phyloP scores from a whole-genome alignment of 2,113 vertebrate genomes.

The Alligator mississippiensis region DNA sequence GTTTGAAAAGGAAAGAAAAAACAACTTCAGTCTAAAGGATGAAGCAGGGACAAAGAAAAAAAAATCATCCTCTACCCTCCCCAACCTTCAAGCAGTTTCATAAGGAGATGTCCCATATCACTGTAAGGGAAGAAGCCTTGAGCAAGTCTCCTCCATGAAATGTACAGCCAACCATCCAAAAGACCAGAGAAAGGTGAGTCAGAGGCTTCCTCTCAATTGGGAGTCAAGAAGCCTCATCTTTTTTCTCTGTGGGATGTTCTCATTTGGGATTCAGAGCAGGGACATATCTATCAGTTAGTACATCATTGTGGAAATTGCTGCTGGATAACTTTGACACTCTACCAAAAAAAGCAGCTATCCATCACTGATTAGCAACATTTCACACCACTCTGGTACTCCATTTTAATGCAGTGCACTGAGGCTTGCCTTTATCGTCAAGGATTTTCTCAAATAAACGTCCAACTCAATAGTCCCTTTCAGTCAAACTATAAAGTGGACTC shows the following conservation, averaged over 20 bases:
- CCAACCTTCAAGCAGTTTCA: background rate
- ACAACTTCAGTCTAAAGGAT: background rate
- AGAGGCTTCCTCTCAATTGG: too few species aligned
- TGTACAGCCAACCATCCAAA: background rate
- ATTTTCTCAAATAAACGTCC: background rate
- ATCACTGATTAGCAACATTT: background rate
- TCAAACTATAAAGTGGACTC: background rate
- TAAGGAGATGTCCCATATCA: background rate
- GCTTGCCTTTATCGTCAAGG: background rate
- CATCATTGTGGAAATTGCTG: background rate
- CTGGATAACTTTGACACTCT: background rate
- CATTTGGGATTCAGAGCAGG: background rate
- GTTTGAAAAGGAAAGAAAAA: background rate
- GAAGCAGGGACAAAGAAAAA: background rate
- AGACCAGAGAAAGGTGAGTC: background rate
- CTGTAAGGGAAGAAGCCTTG: background rate
- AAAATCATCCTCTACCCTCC: background rate
- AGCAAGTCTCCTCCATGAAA: background rate
- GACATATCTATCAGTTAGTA: background rate
- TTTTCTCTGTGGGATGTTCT: background rate
- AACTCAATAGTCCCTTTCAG: conserved; percentile 41
- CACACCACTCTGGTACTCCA: background rate
- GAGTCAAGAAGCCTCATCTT: background rate
- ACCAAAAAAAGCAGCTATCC: background rate
- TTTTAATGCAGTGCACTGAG: background rate